These are phyloP conservation scores for Limnephilus lunatus DNA, from an alignment of 2,888 invertebrate species.

Conservation along the genomic window DNA sequence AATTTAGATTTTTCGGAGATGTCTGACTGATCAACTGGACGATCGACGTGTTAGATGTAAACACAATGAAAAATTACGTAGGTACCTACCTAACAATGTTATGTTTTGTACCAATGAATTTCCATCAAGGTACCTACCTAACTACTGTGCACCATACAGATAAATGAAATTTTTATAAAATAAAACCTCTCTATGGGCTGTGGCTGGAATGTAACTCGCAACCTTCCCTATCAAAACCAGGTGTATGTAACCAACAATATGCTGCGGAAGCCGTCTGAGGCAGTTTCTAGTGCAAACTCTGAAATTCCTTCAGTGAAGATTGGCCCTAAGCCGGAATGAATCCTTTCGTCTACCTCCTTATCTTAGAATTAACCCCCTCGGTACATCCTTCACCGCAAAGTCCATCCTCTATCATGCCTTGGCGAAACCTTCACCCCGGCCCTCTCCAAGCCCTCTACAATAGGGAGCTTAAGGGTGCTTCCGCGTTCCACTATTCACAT, in stretches of 20 bases:
- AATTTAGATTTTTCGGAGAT: too few species aligned
- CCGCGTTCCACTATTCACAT: not conserved
- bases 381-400: slow-evolving; percentile 23
- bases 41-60: too few species aligned
- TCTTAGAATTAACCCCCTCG: slow-evolving; percentile 53
- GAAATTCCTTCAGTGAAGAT: not conserved
- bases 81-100: too few species aligned
- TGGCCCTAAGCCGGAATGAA: slow-evolving; percentile 32
- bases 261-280: not conserved
- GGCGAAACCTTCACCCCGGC: not conserved
- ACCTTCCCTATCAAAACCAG: too few species aligned
- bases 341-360: slow-evolving; percentile 56
- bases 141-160: too few species aligned
- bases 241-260: not conserved
- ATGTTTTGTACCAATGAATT: too few species aligned
- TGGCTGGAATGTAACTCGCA: too few species aligned
- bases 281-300: not conserved
- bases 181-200: too few species aligned
- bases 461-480: not conserved
- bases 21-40: too few species aligned
- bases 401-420: slow-evolving; percentile 18
- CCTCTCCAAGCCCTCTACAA: not conserved
- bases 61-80: too few species aligned
- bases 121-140: too few species aligned
- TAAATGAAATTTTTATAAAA: too few species aligned